Conservation (phyloP, 2,888 invertebrate species). For the Agrotis segetum region DNA sequence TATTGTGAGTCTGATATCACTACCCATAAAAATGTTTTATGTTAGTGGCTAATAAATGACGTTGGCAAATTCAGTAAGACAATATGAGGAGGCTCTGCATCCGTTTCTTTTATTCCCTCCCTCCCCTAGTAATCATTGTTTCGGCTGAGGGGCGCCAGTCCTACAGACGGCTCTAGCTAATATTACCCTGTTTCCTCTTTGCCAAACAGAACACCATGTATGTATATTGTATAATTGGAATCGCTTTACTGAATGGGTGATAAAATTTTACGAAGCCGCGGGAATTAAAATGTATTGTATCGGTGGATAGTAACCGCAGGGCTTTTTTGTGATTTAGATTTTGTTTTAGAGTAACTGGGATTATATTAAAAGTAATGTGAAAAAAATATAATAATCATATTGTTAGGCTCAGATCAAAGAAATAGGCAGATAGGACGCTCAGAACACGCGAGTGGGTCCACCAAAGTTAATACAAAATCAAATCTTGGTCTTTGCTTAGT, state of each 20-base stretch:
- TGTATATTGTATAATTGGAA: slow-evolving; percentile 80
- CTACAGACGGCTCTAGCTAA: slow-evolving; percentile 82
- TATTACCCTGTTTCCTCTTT: slow-evolving; percentile 80
- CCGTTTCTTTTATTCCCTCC: slow-evolving; percentile 85
- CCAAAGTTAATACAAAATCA: no score
- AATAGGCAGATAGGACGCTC: no score
- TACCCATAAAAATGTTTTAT: slow-evolving; percentile 90
- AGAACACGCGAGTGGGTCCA: no score
- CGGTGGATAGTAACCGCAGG: slow-evolving; percentile 6
- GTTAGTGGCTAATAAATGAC: slow-evolving; percentile 91
- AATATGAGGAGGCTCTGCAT: slow-evolving; percentile 88
- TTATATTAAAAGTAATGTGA: not conserved
- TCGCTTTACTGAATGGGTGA: slow-evolving; percentile 68
- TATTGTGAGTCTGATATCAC: slow-evolving; percentile 86
- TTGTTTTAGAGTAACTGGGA: not conserved
- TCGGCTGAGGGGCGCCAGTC: slow-evolving; percentile 82
- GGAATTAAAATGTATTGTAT: slow-evolving; percentile 57
- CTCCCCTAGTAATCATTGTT: slow-evolving; percentile 88
- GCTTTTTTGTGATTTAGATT: slow-evolving; percentile 26
- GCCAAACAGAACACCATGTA: slow-evolving; percentile 74
- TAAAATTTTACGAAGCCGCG: slow-evolving; percentile 64
- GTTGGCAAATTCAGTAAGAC: slow-evolving; percentile 91
- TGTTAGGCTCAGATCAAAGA: no score
- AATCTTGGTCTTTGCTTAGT: no score
- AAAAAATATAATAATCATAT: not conserved